Evolutionary conservation across 1,140 invertebrate genomes (phyloP).

Genomic region (Leptestheria dahalacensis): DNA sequence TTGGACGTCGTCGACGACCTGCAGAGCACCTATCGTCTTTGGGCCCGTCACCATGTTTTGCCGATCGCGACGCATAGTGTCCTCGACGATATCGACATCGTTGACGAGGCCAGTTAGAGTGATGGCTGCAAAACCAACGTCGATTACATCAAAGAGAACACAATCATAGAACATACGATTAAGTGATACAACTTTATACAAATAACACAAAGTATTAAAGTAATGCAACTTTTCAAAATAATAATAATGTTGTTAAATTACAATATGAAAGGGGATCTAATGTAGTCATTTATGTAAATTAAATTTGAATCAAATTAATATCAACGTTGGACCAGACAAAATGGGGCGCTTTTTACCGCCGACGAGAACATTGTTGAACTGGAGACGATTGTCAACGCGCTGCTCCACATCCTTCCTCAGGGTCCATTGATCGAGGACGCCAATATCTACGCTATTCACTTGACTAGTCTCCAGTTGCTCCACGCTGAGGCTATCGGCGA

Average conservation of each 20-base stretch:
- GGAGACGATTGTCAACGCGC: not conserved
- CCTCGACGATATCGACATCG: not conserved
- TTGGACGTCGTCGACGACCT: not conserved
- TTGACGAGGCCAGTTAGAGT: not conserved
- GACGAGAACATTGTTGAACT: not conserved
- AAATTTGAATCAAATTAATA: too few species aligned
- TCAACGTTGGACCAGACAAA: too few species aligned
- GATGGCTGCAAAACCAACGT: not conserved
- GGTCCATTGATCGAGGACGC: not conserved
- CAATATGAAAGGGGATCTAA: not conserved
- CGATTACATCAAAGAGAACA: too few species aligned
- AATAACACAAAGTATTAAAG: too few species aligned
- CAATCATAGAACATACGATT: too few species aligned
- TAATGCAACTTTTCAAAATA: too few species aligned
- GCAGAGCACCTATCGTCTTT: not conserved
- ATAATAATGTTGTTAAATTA: too few species aligned
- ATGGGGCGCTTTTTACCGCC: too few species aligned
- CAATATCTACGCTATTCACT: not conserved
- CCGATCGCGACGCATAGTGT: not conserved
- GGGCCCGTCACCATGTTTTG: not conserved
- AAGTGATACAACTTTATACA: too few species aligned
- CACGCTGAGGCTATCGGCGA: not conserved
- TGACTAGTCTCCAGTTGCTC: not conserved
- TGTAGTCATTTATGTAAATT: not conserved
- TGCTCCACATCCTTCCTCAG: not conserved